Evolutionary conservation across 2,113 vertebrate species (phyloP), one percentile per base, ranked within the genome.

Genomic region (Climacteris rufus): DNA sequence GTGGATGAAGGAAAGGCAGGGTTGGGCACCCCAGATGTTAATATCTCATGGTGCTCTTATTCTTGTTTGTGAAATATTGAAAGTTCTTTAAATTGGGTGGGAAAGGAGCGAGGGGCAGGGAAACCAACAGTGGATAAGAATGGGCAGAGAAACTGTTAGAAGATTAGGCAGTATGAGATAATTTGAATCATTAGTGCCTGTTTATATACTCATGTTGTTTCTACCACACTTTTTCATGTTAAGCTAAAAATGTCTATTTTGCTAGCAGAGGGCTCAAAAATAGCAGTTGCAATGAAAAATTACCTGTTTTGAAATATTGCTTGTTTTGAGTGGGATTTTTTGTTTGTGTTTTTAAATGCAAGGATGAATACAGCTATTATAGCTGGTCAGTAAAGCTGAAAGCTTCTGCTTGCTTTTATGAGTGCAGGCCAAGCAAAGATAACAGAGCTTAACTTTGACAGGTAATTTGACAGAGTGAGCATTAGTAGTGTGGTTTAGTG

Each of bases 11-110:
- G 24, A 37, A 83, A 31, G 19, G n/a, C 45, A 87, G 12, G 15
- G 3, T 0, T 66, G 56, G 42, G 18, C 11, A 45, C 20, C 7
- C 2, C 28, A 74, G 7, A 12, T 11, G 10, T 35, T 74, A 61
- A 24, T 9, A 25, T 4, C 14, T 72, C 22, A 50, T 0, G 0
- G 12, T 80, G 81, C 20, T 27, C 35, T 85, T 24, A n/a, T 25
- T 74, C 54, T 76, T 59, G 21, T 42, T 33, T 44, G 11, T 13
- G 57, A 60, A 79, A 75, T 30, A 9, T 3, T 92, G 14, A 8
- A 75, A 56, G 20, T 27, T 83, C 42, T 79, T 75, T 66, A 54
- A 66, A 82, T 3, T 49, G 54, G 25, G 12, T 0, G 0, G 30
- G 22, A 45, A 59, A 44, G 27, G 14, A 49, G 25, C 30, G 44